phyloP scores from a whole-genome alignment of 2,888 invertebrate genomes.

The Ashinkailepas kermadecensis region DNA sequence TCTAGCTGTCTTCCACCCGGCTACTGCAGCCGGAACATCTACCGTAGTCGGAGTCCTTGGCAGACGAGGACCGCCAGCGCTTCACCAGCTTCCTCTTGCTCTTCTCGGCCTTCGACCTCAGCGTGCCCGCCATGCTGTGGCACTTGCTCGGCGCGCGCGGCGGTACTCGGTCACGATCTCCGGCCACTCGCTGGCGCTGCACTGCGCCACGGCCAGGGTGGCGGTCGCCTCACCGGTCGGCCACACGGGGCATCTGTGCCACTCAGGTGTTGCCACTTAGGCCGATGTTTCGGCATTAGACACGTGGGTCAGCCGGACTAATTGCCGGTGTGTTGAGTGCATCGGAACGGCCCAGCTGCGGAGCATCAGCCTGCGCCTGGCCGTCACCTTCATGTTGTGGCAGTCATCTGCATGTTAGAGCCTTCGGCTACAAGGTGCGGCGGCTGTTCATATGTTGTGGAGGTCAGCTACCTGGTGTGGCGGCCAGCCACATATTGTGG shows the following conservation, averaged over 20 bases:
- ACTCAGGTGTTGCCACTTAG: not conserved
- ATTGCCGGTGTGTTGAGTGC: not conserved
- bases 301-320: not conserved
- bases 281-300: not conserved
- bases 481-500: too few species aligned
- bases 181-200: not conserved
- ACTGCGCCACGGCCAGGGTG: not conserved
- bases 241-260: not conserved
- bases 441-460: too few species aligned
- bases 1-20: too few species aligned
- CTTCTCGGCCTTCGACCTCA: not conserved
- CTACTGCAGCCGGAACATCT: not conserved
- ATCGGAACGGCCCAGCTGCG: not conserved
- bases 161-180: not conserved
- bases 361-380: too few species aligned
- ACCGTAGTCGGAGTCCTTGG: not conserved
- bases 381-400: too few species aligned
- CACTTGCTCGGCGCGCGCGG: not conserved
- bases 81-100: constrained; percentile 9
- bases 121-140: not conserved
- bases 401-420: too few species aligned
- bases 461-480: too few species aligned
- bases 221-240: not conserved
- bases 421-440: too few species aligned
- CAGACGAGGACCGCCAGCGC: not conserved